phyloP scores from a whole-genome alignment of 2,113 vertebrate species.

The Vicugna pacos region DNA sequence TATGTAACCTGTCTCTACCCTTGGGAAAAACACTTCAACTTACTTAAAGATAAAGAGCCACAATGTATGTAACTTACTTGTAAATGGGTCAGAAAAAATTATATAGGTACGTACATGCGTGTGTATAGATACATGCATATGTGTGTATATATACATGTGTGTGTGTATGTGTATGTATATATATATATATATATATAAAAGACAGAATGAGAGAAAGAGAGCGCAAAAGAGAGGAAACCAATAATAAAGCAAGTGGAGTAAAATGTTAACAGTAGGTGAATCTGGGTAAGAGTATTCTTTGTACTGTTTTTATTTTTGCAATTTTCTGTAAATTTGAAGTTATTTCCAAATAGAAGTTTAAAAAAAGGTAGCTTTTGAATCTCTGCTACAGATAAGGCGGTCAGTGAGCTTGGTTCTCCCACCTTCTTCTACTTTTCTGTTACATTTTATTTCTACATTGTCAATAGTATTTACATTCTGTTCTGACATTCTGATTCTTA shows the following conservation, averaged over 20 bases:
- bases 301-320: not conserved
- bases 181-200: no score
- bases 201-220: no score
- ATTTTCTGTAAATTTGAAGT: slow-evolving; percentile 4
- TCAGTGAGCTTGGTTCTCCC: not conserved
- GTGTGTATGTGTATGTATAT: no score
- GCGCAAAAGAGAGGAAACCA: not conserved
- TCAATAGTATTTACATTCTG: not conserved
- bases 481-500: not conserved
- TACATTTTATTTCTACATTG: not conserved
- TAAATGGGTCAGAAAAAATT: not conserved
- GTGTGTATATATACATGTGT: no score
- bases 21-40: not conserved
- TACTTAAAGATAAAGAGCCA: not conserved
- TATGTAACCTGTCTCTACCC: not conserved
- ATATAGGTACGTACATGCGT: no score
- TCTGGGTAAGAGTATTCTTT: not conserved
- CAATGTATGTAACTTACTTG: not conserved
- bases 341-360: not conserved
- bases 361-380: not conserved
- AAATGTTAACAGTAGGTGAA: not conserved
- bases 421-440: not conserved
- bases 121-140: no score
- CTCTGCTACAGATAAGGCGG: not conserved
- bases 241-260: not conserved